phyloP scores from a whole-genome alignment of 2,113 vertebrate species.

The Tetrao urogallus region DNA sequence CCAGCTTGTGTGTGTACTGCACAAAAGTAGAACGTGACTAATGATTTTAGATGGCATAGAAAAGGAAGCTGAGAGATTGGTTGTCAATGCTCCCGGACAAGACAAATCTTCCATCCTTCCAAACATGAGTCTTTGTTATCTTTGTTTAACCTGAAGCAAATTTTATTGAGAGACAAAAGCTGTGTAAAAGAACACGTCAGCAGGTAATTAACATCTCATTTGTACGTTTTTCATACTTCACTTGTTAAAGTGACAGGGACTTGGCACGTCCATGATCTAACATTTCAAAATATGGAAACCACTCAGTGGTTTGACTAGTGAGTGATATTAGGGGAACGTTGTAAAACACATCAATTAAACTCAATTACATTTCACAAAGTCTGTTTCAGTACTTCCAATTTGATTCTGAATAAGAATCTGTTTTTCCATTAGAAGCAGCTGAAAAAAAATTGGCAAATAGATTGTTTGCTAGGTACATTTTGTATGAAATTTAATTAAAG shows the following conservation, averaged over 20 bases:
- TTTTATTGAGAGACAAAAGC: neutral
- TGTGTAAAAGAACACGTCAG: neutral
- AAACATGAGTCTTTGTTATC: neutral
- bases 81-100: neutral
- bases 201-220: neutral
- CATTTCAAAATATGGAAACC: neutral
- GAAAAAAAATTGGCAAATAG: neutral
- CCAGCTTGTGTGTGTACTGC: neutral
- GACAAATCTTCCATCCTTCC: neutral
- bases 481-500: constrained; percentile 38
- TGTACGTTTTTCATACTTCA: neutral
- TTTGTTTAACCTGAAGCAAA: neutral
- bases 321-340: neutral
- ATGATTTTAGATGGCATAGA: constrained; percentile 3
- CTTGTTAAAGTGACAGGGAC: neutral
- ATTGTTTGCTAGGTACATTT: neutral
- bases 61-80: neutral
- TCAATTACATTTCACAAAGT: constrained; percentile 2
- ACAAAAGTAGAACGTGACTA: neutral
- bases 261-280: neutral
- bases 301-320: neutral
- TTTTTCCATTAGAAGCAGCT: neutral
- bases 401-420: neutral
- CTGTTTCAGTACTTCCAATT: neutral
- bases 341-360: constrained; percentile 19